These are phyloP conservation scores for Crambe crambe DNA, from an alignment of 37 sponge, comb jelly and placozoan species.

Conservation along the genomic window DNA sequence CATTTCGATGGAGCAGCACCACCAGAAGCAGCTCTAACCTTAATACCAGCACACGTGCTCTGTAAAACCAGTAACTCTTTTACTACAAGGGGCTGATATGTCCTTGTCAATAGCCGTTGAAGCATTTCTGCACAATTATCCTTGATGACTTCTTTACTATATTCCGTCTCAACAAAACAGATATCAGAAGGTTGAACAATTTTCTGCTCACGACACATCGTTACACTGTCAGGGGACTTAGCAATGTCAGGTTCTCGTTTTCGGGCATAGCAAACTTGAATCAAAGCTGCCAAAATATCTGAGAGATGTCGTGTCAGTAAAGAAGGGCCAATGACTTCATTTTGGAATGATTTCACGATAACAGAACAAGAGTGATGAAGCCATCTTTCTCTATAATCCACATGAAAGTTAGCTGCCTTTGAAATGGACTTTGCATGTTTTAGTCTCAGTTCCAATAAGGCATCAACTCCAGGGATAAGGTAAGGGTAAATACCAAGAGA, in stretches of 20 bases:
- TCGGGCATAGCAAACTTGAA: conserved; percentile 51
- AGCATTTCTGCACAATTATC: conserved; percentile 31
- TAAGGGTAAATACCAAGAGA: conserved; percentile 70
- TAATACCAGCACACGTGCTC: background rate
- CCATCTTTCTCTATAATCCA: background rate
- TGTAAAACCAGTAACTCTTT: conserved; percentile 55
- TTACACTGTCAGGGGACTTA: too few species aligned
- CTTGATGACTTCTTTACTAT: background rate
- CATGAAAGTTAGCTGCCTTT: background rate
- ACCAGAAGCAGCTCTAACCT: background rate
- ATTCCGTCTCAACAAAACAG: background rate
- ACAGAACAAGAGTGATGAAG: conserved; percentile 9
- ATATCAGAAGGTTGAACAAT: background rate
- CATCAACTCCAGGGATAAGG: conserved; percentile 59
- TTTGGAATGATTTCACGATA: background rate
- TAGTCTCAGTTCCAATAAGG: conserved; percentile 33
- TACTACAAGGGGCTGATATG: conserved; percentile 53
- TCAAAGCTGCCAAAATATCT: conserved; percentile 51
- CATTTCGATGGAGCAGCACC: background rate
- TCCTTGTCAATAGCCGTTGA: conserved; percentile 6
- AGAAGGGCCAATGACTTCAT: conserved; percentile 16
- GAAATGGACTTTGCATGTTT: conserved; percentile 6
- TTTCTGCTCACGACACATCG: too few species aligned
- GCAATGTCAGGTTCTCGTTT: too few species aligned
- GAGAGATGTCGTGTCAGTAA: conserved; percentile 33